Percentiles rank a stretch among this genome's conserved stretches.
phyloP scores from a whole-genome alignment of 2,888 invertebrate species.

The Adineta ricciae region DNA sequence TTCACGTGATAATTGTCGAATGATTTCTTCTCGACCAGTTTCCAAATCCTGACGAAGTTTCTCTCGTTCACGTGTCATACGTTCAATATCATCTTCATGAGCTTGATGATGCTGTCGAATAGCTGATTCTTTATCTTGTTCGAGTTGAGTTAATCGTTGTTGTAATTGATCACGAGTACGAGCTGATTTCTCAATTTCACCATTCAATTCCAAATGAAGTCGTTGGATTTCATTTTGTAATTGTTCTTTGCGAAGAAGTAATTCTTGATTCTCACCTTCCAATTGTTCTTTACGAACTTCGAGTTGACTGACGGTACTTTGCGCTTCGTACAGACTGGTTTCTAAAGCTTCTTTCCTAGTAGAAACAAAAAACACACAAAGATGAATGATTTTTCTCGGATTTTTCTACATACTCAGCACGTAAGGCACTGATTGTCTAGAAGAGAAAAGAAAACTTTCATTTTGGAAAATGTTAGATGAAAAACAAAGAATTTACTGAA shows the following conservation, averaged over 20 bases:
- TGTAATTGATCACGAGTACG: conserved; percentile 58
- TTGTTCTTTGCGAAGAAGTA: conserved; percentile 48
- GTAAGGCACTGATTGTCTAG: conserved; percentile 41
- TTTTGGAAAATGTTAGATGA: background rate
- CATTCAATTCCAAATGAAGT: conserved; percentile 46
- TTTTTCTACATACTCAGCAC: conserved; percentile 44
- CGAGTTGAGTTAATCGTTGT: conserved; percentile 49
- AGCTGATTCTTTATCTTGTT: conserved; percentile 37
- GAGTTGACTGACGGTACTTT: conserved; percentile 43
- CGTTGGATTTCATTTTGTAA: conserved; percentile 50
- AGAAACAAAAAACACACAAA: no score
- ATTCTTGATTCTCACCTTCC: conserved; percentile 51
- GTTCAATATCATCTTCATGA: conserved; percentile 50
- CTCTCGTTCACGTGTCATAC: conserved; percentile 43
- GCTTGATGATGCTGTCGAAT: conserved; percentile 49
- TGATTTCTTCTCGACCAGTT: conserved; percentile 43
- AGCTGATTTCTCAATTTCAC: conserved; percentile 46
- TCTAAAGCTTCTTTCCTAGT: conserved; percentile 42
- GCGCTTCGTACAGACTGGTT: conserved; percentile 47
- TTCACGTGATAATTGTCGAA: conserved; percentile 39
- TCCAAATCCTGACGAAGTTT: conserved; percentile 48
- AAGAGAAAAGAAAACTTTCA: background rate
- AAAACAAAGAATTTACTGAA: conserved; percentile 37
- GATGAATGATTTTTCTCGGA: no score
- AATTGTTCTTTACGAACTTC: conserved; percentile 50